Evolutionary conservation across 23 tunicate genomes (phyloP).

Genomic region (Oikopleura dioica): DNA sequence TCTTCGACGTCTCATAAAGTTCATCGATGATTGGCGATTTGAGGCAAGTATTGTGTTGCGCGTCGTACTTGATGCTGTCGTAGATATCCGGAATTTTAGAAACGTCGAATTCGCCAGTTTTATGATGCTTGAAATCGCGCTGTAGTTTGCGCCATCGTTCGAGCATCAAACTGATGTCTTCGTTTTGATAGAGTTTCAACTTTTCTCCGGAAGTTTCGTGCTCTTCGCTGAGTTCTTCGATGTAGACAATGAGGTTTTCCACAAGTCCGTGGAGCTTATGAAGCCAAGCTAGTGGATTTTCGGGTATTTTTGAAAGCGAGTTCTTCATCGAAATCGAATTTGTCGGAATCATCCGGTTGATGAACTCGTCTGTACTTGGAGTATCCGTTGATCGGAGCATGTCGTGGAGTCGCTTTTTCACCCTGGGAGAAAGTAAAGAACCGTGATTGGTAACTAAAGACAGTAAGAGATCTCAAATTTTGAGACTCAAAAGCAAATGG

Average conservation of each 20-base stretch:
- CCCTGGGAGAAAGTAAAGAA: too few species aligned
- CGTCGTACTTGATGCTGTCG: constrained; percentile 87
- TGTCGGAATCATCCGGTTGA: not conserved
- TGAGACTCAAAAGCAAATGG: too few species aligned
- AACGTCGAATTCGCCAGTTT: constrained; percentile 34
- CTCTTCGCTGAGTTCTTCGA: not conserved
- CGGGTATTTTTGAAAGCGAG: not conserved
- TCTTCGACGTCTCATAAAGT: constrained; percentile 39
- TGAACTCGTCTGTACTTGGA: not conserved
- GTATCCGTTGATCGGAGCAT: not conserved
- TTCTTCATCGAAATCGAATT: not conserved
- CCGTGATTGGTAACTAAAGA: too few species aligned
- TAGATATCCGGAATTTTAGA: constrained; percentile 91
- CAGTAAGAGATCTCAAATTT: too few species aligned
- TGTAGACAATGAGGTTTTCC: too few species aligned
- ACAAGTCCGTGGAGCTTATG: too few species aligned
- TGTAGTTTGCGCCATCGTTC: constrained; percentile 76
- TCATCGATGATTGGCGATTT: constrained; percentile 34
- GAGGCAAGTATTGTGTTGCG: constrained; percentile 47
- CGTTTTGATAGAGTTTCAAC: constrained; percentile 47
- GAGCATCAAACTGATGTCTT: constrained; percentile 55
- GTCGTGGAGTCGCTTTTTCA: not conserved
- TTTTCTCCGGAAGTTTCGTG: not conserved
- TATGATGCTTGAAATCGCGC: constrained; percentile 33
- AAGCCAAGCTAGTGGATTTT: too few species aligned